phyloP scores from a whole-genome alignment of 2,797 vertebrate species.

The Fratercula arctica region DNA sequence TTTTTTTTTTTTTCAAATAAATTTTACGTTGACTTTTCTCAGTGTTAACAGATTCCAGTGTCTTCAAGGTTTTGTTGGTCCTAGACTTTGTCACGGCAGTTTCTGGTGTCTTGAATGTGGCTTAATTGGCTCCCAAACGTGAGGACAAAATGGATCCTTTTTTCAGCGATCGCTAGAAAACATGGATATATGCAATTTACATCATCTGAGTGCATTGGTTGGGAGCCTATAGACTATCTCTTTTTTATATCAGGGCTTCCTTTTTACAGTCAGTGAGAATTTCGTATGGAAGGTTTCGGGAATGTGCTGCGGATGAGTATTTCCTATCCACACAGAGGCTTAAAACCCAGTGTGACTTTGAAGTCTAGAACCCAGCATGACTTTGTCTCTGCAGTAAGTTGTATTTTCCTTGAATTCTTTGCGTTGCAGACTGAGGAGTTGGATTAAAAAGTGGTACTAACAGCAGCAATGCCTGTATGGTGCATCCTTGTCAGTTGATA shows the following conservation, averaged over 20 bases:
- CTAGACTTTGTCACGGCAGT: not conserved
- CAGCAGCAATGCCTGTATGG: not conserved
- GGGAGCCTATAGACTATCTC: not conserved
- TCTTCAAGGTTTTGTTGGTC: not conserved
- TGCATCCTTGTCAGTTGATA: not conserved
- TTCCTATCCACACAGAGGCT: not conserved
- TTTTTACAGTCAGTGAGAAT: not conserved
- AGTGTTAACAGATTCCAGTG: not conserved
- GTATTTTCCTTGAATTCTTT: not conserved
- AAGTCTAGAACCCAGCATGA: not conserved
- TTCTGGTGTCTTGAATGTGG: not conserved
- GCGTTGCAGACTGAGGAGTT: not conserved
- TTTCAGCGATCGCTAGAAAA: not conserved
- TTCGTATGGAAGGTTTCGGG: not conserved
- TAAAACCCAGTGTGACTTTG: not conserved
- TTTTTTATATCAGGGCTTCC: not conserved
- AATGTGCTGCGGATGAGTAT: not conserved
- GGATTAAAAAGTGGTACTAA: not conserved
- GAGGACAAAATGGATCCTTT: not conserved
- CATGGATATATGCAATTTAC: not conserved
- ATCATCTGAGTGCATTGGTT: not conserved
- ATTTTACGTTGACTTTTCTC: not conserved
- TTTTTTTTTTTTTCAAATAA: not conserved
- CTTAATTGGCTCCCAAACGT: conserved; percentile 30
- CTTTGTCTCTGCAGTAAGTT: not conserved